A percentile compares a stretch with the other conserved stretches of the same genome.
Conservation (phyloP, 92 coral and sea anemone species). For the Epizoanthus stellaris region DNA sequence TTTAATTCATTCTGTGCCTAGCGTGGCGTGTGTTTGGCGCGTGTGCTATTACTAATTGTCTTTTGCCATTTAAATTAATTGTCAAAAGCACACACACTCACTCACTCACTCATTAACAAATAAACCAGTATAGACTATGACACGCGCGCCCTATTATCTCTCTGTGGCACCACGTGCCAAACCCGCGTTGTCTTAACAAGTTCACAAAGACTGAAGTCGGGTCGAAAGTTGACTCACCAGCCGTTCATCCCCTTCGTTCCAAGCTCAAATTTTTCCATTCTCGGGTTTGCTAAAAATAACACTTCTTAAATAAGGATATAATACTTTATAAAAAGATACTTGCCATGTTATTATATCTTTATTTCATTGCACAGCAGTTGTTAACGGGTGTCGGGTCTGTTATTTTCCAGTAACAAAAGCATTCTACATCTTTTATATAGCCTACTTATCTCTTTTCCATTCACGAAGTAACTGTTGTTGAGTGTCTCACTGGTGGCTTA, state of each 20-base stretch:
- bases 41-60: conserved; percentile 76
- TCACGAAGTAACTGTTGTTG: conserved; percentile 24
- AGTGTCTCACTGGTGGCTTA: background rate
- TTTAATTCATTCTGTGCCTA: conserved; percentile 63
- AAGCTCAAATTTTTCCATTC: background rate
- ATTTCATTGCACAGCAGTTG: conserved; percentile 17
- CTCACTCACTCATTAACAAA: conserved; percentile 40
- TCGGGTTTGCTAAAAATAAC: background rate
- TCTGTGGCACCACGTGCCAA: conserved; percentile 85
- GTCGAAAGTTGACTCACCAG: background rate
- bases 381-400: conserved; percentile 6
- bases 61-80: conserved; percentile 76
- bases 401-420: conserved; percentile 4
- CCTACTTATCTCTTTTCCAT: conserved; percentile 15
- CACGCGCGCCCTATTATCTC: conserved; percentile 84
- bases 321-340: background rate
- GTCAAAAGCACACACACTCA: conserved; percentile 63
- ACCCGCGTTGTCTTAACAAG: conserved; percentile 23
- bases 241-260: background rate
- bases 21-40: conserved; percentile 90
- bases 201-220: conserved; percentile 1
- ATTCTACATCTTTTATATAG: conserved; percentile 12
- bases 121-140: conserved; percentile 71
- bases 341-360: background rate
- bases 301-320: background rate